Percentiles rank a stretch among this genome's conserved stretches.
Evolutionary conservation across 2,797 vertebrate genomes (phyloP).

Genomic region (Phataginus tetradactyla): DNA sequence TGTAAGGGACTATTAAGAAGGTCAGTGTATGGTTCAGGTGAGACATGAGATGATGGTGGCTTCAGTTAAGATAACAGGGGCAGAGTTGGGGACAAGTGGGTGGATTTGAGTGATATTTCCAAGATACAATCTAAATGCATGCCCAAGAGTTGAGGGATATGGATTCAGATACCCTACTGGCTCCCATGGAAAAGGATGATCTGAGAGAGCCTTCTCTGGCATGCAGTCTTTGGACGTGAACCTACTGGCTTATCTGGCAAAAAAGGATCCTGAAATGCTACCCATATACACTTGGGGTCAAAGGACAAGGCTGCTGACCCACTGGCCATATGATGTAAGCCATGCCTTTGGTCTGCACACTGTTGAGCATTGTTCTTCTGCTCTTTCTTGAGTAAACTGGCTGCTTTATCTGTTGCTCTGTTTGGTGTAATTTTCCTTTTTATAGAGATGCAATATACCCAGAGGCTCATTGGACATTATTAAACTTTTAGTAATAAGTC

Average conservation of each 20-base stretch:
- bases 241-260: not conserved
- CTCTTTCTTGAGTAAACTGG: not conserved
- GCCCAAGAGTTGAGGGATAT: not conserved
- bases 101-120: not conserved
- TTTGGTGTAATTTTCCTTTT: not conserved
- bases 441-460: not conserved
- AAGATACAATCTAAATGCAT: not conserved
- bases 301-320: not conserved
- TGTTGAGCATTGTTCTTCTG: not conserved
- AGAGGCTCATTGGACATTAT: not conserved
- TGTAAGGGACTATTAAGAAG: not conserved
- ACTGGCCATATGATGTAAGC: not conserved
- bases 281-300: not conserved
- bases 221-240: not conserved
- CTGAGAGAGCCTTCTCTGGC: not conserved
- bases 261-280: not conserved
- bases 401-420: not conserved
- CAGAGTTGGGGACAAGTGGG: no score
- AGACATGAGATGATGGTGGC: not conserved
- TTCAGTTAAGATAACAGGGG: not conserved
- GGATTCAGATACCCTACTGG: not conserved
- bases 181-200: not conserved
- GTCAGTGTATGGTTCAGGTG: not conserved
- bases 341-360: not conserved
- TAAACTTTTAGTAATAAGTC: constrained; percentile 11